Conservation (phyloP, 2,888 invertebrate genomes). For the Epinotia demarniana region DNA sequence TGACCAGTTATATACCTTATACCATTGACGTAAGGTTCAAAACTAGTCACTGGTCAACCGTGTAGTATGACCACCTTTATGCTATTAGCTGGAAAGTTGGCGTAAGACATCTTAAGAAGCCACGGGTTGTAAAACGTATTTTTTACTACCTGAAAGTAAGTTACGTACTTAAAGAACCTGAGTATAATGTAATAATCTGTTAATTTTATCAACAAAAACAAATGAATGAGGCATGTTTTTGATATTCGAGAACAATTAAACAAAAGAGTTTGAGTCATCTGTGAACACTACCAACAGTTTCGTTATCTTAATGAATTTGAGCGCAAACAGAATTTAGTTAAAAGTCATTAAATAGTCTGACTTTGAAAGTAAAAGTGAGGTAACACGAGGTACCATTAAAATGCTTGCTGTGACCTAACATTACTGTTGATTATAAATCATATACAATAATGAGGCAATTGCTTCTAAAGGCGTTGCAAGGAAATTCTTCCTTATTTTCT, state of each 20-base stretch:
- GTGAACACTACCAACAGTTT: not conserved
- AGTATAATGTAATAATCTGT: slow-evolving; percentile 3
- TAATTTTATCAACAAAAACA: not conserved
- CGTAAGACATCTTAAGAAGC: slow-evolving; percentile 16
- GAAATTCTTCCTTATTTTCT: not conserved
- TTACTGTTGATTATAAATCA: not conserved
- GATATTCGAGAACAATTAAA: slow-evolving; percentile 14
- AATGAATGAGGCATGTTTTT: not conserved
- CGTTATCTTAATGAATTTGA: slow-evolving; percentile 2
- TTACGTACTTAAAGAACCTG: slow-evolving; percentile 6
- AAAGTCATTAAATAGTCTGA: slow-evolving; percentile 28
- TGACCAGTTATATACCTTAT: not conserved
- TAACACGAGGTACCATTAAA: slow-evolving; percentile 10
- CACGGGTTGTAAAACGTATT: slow-evolving; percentile 7
- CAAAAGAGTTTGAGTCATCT: slow-evolving; percentile 20
- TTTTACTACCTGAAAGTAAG: slow-evolving; percentile 6
- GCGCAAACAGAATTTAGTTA: slow-evolving; percentile 1
- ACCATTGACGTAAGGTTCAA: not conserved
- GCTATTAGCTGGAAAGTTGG: slow-evolving; percentile 23
- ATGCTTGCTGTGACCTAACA: slow-evolving; percentile 3
- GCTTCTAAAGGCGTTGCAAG: not conserved
- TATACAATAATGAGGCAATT: not conserved
- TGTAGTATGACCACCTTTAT: slow-evolving; percentile 4
- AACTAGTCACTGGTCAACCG: not conserved
- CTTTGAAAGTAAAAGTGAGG: slow-evolving; percentile 46